A percentile compares a stretch with the other conserved stretches of the same genome.
phyloP scores from a whole-genome alignment of 2,888 invertebrate species.

The Tuberolachnus salignus region DNA sequence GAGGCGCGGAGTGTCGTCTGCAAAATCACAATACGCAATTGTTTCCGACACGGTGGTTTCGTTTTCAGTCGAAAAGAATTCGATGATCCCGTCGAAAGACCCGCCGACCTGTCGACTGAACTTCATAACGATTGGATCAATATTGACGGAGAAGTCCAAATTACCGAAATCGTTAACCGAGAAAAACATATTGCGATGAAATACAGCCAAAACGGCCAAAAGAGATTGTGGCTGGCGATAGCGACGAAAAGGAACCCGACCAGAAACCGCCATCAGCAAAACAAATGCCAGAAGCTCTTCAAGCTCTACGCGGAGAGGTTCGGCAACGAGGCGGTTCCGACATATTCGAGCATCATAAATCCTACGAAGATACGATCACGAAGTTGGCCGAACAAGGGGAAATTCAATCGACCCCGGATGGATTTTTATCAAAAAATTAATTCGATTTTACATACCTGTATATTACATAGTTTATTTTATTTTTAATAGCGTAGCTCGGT shows the following conservation, averaged over 20 bases:
- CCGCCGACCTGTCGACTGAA: conserved; percentile 9
- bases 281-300: background rate
- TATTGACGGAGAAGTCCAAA: too few relatives aligned
- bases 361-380: background rate
- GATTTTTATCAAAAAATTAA: background rate
- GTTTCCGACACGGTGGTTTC: conserved; percentile 60
- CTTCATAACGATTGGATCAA: background rate
- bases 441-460: too few relatives aligned
- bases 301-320: background rate
- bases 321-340: background rate
- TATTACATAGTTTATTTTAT: too few relatives aligned
- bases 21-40: conserved; percentile 59
- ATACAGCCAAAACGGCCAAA: too few relatives aligned
- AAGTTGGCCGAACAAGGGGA: background rate
- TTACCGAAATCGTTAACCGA: too few relatives aligned
- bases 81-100: conserved; percentile 16
- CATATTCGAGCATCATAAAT: background rate
- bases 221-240: too few relatives aligned
- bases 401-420: background rate
- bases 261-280: background rate
- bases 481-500: too few relatives aligned
- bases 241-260: too few relatives aligned
- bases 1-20: conserved; percentile 60
- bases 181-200: too few relatives aligned
- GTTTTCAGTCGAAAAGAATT: conserved; percentile 31